These are phyloP conservation scores for Euproctis similis DNA, from an alignment of 2,888 invertebrate species.

Conservation along the genomic window DNA sequence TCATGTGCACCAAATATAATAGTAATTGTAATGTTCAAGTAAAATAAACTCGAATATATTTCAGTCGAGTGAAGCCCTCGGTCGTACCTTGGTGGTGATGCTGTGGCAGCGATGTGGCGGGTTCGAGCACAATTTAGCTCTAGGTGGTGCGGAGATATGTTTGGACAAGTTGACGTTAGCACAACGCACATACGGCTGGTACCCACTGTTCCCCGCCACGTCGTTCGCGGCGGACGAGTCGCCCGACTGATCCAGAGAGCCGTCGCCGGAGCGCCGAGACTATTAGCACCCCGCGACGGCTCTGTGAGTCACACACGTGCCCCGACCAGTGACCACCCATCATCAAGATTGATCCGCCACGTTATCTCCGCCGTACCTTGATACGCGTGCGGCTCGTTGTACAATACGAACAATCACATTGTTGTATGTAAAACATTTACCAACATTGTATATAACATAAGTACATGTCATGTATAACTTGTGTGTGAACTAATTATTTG, in stretches of 20 bases:
- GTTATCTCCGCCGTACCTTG: conserved; percentile 17
- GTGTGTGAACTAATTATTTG: conserved; percentile 3
- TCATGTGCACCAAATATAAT: too few relatives aligned
- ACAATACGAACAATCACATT: conserved; percentile 11
- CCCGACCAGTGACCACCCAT: conserved; percentile 8
- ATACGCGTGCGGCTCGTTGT: conserved; percentile 20
- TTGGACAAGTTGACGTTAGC: conserved; percentile 87
- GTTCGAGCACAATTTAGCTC: conserved; percentile 85
- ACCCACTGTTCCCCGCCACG: conserved; percentile 91
- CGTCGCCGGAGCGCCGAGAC: conserved; percentile 68
- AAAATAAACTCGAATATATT: too few relatives aligned
- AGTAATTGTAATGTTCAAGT: too few relatives aligned
- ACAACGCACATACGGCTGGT: conserved; percentile 91
- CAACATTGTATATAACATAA: conserved; percentile 19
- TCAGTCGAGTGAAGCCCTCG: conserved; percentile 83
- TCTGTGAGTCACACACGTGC: conserved; percentile 11
- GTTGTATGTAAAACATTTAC: conserved; percentile 7
- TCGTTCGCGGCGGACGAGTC: conserved; percentile 81
- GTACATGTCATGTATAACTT: conserved; percentile 3
- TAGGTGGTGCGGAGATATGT: conserved; percentile 91
- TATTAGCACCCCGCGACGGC: conserved; percentile 57
- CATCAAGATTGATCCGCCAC: conserved; percentile 10
- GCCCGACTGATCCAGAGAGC: conserved; percentile 72
- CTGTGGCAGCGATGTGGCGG: conserved; percentile 94
- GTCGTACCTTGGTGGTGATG: conserved; percentile 90